Conservation (phyloP, 1,140 invertebrate genomes). For the Aphaenogaster rudis region DNA sequence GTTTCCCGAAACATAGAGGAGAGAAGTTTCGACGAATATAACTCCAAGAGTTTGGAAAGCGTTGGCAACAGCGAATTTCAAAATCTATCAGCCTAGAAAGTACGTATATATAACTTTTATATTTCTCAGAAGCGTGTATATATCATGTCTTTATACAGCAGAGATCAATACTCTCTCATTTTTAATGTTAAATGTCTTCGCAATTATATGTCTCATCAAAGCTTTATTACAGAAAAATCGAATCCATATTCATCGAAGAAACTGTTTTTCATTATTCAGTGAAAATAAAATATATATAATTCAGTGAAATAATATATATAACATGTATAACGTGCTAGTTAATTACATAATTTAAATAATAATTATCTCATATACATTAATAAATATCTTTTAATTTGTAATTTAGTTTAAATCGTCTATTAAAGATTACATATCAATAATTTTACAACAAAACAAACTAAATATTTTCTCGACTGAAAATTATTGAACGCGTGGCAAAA, state of each 20-base stretch:
- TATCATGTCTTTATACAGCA: not conserved
- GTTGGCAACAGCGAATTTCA: slow-evolving; percentile 17
- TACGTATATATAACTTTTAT: slow-evolving; percentile 35
- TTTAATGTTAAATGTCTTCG: not conserved
- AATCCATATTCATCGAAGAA: not conserved
- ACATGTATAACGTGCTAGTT: not conserved
- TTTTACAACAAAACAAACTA: not conserved
- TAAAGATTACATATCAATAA: not conserved
- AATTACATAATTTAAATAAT: not conserved
- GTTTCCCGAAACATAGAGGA: not conserved
- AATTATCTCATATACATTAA: not conserved
- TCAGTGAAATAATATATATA: not conserved
- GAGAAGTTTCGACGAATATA: slow-evolving; percentile 36
- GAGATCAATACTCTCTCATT: slow-evolving; percentile 12
- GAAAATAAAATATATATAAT: not conserved
- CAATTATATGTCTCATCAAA: not conserved
- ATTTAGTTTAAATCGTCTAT: slow-evolving; percentile 3
- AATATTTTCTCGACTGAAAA: not conserved
- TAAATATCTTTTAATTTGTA: not conserved
- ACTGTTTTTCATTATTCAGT: not conserved
- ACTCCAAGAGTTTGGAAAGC: slow-evolving; percentile 18
- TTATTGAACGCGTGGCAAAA: not conserved
- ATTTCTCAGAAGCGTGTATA: not conserved
- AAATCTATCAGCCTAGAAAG: slow-evolving; percentile 33
- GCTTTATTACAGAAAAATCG: not conserved